Percentiles rank a stretch among this genome's conserved stretches.
Conservation (phyloP, 2,113 vertebrate species). For the Zosterops lateralis region DNA sequence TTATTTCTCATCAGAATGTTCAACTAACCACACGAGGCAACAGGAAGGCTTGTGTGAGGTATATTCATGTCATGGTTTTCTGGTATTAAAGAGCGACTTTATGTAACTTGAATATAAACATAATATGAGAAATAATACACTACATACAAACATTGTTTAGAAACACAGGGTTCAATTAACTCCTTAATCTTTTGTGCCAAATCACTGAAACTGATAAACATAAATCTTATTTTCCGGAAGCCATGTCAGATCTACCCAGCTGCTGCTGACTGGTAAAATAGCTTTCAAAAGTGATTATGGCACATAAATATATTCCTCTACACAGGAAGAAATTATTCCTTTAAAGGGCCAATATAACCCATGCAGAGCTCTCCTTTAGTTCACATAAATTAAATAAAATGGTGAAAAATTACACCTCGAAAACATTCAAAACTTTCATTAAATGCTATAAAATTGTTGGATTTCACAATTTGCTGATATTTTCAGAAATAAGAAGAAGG, state of each 20-base stretch:
- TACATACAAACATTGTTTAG: neutral
- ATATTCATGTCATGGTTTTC: neutral
- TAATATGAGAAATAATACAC: neutral
- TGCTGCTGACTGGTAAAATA: neutral
- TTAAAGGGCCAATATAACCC: neutral
- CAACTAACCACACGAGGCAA: neutral
- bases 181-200: neutral
- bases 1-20: neutral
- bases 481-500: neutral
- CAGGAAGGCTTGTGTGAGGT: neutral
- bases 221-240: neutral
- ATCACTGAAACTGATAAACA: neutral
- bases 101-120: neutral
- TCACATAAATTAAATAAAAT: neutral
- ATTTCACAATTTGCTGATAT: neutral
- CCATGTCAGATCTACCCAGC: neutral
- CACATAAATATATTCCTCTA: neutral
- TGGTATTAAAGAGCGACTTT: neutral
- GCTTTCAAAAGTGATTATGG: neutral
- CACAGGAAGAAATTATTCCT: neutral
- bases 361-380: neutral
- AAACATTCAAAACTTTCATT: neutral
- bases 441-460: neutral
- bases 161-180: neutral
- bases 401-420: neutral